A percentile compares a stretch with the other conserved stretches of the same genome.
Evolutionary conservation across 64 coral and sea anemone genomes (phyloP).

Genomic region (Pocillopora verrucosa): DNA sequence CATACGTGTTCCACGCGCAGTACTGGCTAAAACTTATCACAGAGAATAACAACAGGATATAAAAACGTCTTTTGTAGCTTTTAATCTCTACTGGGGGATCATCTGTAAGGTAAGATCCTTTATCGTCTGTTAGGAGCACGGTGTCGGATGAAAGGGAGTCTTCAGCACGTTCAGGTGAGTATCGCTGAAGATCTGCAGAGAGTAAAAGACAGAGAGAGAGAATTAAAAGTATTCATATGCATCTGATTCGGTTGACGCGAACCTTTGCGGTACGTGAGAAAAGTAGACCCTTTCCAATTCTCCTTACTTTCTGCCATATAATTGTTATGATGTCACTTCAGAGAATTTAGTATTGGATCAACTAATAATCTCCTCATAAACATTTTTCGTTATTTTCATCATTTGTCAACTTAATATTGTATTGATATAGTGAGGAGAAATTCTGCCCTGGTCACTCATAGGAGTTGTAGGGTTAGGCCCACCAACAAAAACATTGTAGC

Average conservation of each 20-base stretch:
- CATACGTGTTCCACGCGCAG: constrained; percentile 93
- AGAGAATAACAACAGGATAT: constrained; percentile 89
- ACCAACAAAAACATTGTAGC: no score
- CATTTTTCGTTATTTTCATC: no score
- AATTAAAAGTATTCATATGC: not conserved
- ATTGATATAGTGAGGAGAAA: no score
- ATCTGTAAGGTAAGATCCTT: not conserved
- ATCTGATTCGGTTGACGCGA: not conserved
- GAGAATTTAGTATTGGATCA: no score
- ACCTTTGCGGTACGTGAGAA: not conserved
- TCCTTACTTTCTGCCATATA: no score
- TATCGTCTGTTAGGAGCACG: not conserved
- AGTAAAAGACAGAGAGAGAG: not conserved
- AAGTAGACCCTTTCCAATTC: no score
- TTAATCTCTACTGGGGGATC: constrained; percentile 8
- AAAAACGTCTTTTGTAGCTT: constrained; percentile 92
- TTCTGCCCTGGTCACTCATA: no score
- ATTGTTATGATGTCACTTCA: no score
- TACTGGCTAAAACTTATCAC: constrained; percentile 78
- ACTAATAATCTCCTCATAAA: no score
- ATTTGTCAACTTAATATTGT: no score
- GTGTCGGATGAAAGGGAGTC: not conserved
- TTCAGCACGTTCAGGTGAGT: not conserved
- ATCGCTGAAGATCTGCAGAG: not conserved
- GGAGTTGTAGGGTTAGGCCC: no score